Evolutionary conservation across 2,113 vertebrate genomes (phyloP).

Genomic region (Phycodurus eques): DNA sequence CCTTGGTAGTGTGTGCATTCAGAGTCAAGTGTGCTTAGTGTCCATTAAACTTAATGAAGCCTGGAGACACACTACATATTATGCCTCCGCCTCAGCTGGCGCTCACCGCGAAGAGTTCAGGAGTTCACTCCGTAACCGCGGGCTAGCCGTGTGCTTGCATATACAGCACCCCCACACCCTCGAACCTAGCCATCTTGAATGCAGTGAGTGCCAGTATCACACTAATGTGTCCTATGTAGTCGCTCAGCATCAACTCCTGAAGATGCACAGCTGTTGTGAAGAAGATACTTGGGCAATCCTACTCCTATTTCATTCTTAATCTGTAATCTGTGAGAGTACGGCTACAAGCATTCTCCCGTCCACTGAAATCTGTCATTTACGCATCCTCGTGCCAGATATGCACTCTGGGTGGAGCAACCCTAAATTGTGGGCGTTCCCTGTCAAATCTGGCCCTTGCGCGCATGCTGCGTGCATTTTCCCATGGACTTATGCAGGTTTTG

Average conservation of each 20-base stretch:
- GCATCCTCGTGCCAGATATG: too few relatives aligned
- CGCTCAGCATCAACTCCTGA: conserved; percentile 1
- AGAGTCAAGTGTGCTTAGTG: neutral
- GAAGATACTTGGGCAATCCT: neutral
- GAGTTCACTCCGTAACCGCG: conserved; percentile 43
- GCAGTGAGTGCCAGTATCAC: neutral
- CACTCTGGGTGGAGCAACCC: too few relatives aligned
- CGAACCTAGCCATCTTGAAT: neutral
- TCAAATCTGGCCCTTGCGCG: too few relatives aligned
- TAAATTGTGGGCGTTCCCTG: too few relatives aligned
- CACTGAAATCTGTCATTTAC: too few relatives aligned
- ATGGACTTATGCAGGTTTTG: too few relatives aligned
- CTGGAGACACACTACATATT: conserved; percentile 39
- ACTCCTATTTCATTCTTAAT: neutral
- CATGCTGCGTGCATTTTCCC: too few relatives aligned
- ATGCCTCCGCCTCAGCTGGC: conserved; percentile 46
- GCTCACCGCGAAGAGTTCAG: conserved; percentile 35
- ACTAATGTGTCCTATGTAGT: neutral
- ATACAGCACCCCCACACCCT: neutral
- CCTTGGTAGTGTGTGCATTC: conserved; percentile 22
- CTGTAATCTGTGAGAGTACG: neutral
- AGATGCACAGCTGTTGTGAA: neutral
- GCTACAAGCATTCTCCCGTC: neutral
- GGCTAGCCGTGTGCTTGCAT: conserved; percentile 17
- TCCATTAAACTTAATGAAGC: conserved; percentile 44